phyloP scores from a whole-genome alignment of 2,888 invertebrate genomes.

The Anaspis maculata region DNA sequence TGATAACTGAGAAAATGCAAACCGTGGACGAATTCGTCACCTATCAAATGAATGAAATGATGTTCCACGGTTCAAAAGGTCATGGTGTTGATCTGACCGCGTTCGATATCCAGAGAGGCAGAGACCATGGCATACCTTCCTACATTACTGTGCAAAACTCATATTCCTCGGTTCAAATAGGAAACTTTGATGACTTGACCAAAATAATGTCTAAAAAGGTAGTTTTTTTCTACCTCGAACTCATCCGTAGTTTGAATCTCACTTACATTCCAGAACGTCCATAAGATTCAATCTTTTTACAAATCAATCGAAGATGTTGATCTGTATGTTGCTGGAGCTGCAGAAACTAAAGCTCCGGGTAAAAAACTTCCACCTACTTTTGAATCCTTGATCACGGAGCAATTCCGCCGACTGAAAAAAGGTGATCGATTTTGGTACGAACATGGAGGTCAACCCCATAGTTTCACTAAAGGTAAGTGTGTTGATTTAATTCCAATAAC shows the following conservation, averaged over 20 bases:
- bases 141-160: constrained; percentile 64
- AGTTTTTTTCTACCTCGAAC: too few relatives aligned
- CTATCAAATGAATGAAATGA: constrained; percentile 36
- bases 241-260: too few relatives aligned
- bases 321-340: constrained; percentile 62
- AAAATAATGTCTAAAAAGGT: constrained; percentile 14
- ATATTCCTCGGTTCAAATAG: constrained; percentile 52
- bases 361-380: constrained; percentile 64
- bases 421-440: constrained; percentile 73
- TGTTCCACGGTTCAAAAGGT: constrained; percentile 50
- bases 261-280: neutral
- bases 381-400: constrained; percentile 64
- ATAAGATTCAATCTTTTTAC: constrained; percentile 43
- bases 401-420: constrained; percentile 54
- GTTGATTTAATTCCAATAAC: constrained; percentile 5
- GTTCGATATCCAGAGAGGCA: constrained; percentile 62
- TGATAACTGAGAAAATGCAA: constrained; percentile 55
- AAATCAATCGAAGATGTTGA: constrained; percentile 62
- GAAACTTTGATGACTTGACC: constrained; percentile 50
- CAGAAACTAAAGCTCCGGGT: constrained; percentile 54
- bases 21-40: constrained; percentile 46
- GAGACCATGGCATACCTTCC: constrained; percentile 60
- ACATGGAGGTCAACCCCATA: constrained; percentile 42
- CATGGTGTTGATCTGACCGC: constrained; percentile 64
- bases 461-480: constrained; percentile 44